Base-by-base conservation (phyloP, 2,888 invertebrate genomes). In the Melanostoma scalare region DNA sequence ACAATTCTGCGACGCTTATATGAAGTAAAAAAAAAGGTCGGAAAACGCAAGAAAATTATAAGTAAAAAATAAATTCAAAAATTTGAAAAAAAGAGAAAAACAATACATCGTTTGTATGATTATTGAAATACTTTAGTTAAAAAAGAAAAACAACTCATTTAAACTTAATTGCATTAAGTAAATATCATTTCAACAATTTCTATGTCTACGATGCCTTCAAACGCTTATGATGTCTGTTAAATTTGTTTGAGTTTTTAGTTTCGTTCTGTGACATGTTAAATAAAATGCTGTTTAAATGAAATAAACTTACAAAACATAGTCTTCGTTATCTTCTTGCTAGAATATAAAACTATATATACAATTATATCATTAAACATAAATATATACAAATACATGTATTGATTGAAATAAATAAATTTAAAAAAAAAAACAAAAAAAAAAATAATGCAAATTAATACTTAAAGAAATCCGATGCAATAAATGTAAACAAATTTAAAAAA, bases 281-380 rank as follows among this genome's bases (percentile, higher is more conserved):
- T 10, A 69, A 42, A 20, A 69, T 77, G 61, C 56, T 82, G 82
- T 82, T 82, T 65, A 69, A 76, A 55, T 44, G 61, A 61, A 35
- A 6, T 56, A 56, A 63, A 82, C 55, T 72, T 77, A 68, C 56
- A 77, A 78, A 56, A 73, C 82, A 84, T 79, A 80, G 79, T 79
- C 79, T 84, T 85, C 85, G 85, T 85, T 85, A 85, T 85, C 78
- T 85, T 85, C 84, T 85, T 85, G 84, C 79, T 85, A 85, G 85
- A 60, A 61, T 85, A 20, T 20, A 72, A 81, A 78, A 74, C 65
- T 80, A 63, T 63, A 58, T 74, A 85, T 85, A 85, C 72, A 82
- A 63, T 67, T 82, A 72, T 76, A 85, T 85, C 75, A 78, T 75
- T 73, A 60, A 80, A 74, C 48, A 74, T 75, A 67, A 55, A 67